phyloP scores from a whole-genome alignment of 2,113 vertebrate genomes.

The Eolophus roseicapilla region DNA sequence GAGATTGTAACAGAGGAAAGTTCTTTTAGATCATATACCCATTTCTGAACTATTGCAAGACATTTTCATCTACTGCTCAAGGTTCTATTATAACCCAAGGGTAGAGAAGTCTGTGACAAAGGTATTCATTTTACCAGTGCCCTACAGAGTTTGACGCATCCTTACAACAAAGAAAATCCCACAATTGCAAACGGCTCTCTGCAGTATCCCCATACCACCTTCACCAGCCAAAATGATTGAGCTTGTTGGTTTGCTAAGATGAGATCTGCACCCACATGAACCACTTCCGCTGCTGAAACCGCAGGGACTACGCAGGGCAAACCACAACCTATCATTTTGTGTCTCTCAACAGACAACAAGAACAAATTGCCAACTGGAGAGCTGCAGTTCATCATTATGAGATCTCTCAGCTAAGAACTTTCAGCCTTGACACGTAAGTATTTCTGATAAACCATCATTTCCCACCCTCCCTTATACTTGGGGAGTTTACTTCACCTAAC shows the following conservation, averaged over 20 bases:
- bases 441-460: background rate
- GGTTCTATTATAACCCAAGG: background rate
- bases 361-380: background rate
- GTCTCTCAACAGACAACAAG: background rate
- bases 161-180: background rate
- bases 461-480: background rate
- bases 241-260: conserved; percentile 53
- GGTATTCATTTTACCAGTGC: background rate
- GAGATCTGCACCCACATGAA: conserved; percentile 70
- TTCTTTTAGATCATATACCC: background rate
- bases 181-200: background rate
- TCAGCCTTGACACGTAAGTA: background rate
- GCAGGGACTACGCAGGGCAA: conserved; percentile 53
- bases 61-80: no score
- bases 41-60: background rate
- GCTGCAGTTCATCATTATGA: background rate
- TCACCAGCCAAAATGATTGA: background rate
- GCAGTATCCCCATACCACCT: conserved; percentile 22
- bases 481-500: fast-evolving
- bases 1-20: background rate
- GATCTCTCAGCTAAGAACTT: background rate
- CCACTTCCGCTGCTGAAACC: conserved; percentile 72
- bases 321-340: conserved; percentile 52
- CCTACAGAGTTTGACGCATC: background rate
- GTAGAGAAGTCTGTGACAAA: background rate